A percentile compares a stretch with the other conserved stretches of the same genome.
Evolutionary conservation across 2,113 vertebrate genomes (phyloP).

Genomic region (Sus scrofa): T2T-Sscrofa CM000817.6:97531001-97531500

Average conservation of each 20-base stretch:
- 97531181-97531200: neutral
- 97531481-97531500: neutral
- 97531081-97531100: neutral
- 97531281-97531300: neutral
- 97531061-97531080: neutral
- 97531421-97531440: fast-evolving
- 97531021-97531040: neutral
- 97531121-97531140: neutral
- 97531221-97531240: neutral
- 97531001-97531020: too few relatives aligned
- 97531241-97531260: neutral
- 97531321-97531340: neutral
- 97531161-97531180: neutral
- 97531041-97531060: neutral
- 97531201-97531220: neutral
- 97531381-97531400: neutral
- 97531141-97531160: neutral
- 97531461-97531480: neutral
- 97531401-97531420: fast-evolving
- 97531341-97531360: neutral
- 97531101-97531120: neutral
- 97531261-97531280: neutral
- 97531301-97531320: neutral
- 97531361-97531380: neutral
- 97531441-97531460: neutral